Base-by-base conservation (phyloP, 1,140 invertebrate species). In the Polyergus mexicanus region DNA sequence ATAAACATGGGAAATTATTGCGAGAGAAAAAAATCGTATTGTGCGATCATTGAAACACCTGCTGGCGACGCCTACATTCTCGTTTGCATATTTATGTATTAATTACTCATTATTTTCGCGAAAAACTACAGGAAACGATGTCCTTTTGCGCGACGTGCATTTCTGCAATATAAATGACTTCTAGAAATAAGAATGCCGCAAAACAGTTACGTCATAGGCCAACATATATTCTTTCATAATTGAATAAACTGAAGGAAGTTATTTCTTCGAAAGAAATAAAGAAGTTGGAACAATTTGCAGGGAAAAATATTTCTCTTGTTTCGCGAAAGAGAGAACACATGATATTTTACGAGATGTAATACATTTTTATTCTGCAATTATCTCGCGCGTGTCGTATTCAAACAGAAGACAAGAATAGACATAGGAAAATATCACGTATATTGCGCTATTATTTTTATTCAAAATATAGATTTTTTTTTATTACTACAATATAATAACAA, bases 41-140 rank as follows among this genome's bases (percentile, higher is more conserved):
- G 44, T 13, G 16, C 8, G 28, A 54, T 68, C 10, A 72, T 35
- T 74, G 66, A 74, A 62, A 62, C 54, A 60, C n/a, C 13, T 62
- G 38, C 2, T 60, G 41, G 38, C 58, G 47, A 60, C 54, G 25
- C 41, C 22, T 72, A 38, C 13, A 72, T 62, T 83, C 66, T 60
- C 11, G 41, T 32, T 41, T 13, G 22, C 38, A 81, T 54, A 72
- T 19, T 81, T 47, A 44, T 32, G 7, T 38, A 74, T 83, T 47
- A 83, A 83, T 83, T 25, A 74, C 25, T 74, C 25, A 62, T 35
- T 60, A 74, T 74, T 83, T 74, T 74, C 78, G 38, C 35, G 78
- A 68, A 83, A 83, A 47, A 58, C 38, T 74, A 62, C 78, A 60
- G 54, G 68, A 83, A 72, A 47, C n/a, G 38, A 13, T 13, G 25